Evolutionary conservation across 2,888 invertebrate species (phyloP), one percentile per base, ranked within the genome.

Genomic region (Drosophila engyochracea): DNA sequence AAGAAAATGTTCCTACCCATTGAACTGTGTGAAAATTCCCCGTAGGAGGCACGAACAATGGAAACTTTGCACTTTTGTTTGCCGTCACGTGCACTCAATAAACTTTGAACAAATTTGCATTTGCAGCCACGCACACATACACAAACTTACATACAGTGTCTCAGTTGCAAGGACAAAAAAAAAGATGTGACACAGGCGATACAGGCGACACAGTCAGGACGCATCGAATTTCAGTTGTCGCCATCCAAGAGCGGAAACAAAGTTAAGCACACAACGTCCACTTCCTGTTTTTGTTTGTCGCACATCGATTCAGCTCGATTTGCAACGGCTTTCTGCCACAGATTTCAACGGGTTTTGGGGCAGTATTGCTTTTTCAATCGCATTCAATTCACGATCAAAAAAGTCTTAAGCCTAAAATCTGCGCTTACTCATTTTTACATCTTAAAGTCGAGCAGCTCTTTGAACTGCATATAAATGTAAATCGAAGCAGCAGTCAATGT

Each of bases 81-180:
- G 85, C 81, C 83, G 86, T 85, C 85, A 89, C 89, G 90, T 90
- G 88, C 90, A 85, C 88, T 86, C 90, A 89, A 90, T 90, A 89
- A 90, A 89, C 90, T 89, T 90, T 82, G 80, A 90, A 86, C 90
- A 86, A 90, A 90, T 90, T 90, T 90, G 90, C 88, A 90, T 90
- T 85, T 83, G 82, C 72, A 70, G 74, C 57, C 53, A 54, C 70
- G 57, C 25, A 57, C 63, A 69, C 60, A 55, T 39, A 57, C 47
- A 30, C 52, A 19, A 57, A 22, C 44, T 44, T 22, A 22, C 57
- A 49, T 33, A 57, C 51, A 22, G 44, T 28, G 51, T 33, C 61
- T 61, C 39, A 12, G 57, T 57, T 61, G 65, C 49, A 55, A 37
- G 58, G 28, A 31, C 3, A 54, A 58, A 28, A 37, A 37, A 19